Conservation (phyloP, 1,140 invertebrate genomes). For the Drosophila nannoptera region DNA sequence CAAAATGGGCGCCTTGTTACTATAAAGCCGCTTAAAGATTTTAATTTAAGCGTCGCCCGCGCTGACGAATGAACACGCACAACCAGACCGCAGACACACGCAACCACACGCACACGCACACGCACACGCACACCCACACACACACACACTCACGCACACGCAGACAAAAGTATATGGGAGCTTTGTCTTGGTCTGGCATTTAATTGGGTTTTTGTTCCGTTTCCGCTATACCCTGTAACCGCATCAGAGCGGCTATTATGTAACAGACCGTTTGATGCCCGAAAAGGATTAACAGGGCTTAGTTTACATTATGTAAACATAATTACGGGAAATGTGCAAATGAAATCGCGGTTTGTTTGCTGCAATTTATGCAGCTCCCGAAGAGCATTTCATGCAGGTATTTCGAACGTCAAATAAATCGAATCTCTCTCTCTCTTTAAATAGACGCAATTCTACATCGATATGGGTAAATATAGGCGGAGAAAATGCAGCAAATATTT, state of each 20-base stretch:
- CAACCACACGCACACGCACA: background rate
- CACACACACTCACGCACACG: background rate
- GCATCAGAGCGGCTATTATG: background rate
- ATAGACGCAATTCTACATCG: too few species aligned
- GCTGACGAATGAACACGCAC: constrained; percentile 11
- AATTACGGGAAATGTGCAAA: background rate
- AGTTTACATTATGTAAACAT: background rate
- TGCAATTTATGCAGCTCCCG: too few species aligned
- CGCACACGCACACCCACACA: background rate
- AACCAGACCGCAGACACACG: constrained; percentile 5
- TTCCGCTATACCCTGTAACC: background rate
- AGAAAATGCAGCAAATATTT: too few species aligned
- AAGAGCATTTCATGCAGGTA: too few species aligned
- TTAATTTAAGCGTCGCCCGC: constrained; percentile 41
- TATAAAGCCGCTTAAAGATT: constrained; percentile 67
- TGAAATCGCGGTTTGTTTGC: background rate
- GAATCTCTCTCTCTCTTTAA: too few species aligned
- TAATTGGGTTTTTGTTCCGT: constrained; percentile 1
- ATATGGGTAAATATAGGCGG: too few species aligned
- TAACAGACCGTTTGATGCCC: background rate
- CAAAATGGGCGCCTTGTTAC: constrained; percentile 51
- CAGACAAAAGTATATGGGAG: background rate
- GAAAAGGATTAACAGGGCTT: background rate
- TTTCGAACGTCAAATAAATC: too few species aligned
- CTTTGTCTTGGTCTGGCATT: constrained; percentile 2